Base-by-base conservation (phyloP, 2,797 vertebrate genomes). In the Pteronotus mesoamericanus region DNA sequence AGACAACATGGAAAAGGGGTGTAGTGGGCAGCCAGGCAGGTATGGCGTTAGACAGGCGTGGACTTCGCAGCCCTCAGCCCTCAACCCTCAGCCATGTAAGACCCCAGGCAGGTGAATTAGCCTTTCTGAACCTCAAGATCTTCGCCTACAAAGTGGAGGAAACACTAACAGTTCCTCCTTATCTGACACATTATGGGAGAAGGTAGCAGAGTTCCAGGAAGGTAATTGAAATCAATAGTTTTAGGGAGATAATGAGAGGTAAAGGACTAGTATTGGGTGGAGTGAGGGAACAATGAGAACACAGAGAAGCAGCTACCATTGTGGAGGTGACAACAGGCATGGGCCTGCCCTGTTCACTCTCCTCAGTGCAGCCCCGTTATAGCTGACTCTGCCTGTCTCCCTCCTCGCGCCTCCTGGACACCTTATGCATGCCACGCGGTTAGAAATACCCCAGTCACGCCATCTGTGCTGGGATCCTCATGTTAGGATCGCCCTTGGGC, bases 11-110 rank as follows among this genome's bases (percentile, higher is more conserved):
- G 29, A 21, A 75, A 57, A 14, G 61, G 80, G 39, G 39, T 24
- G 2, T 16, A n/a, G 11, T 19, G 46, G 37, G 44, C 24, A 66
- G 8, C 34, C 18, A 4, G 29, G 22, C 19, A 42, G 61, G 32
- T 34, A 5, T 12, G 34, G 55, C 4, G 0, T 80, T 34, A 29
- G 9, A 59, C 34, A 53, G 34, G 6, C 2, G 0, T 24, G 34
- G 78, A 61, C 34, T n/a, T 5, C 22, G 53, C 6, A 0, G n/a
- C 74, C 44, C 44, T 64, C 1, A 29, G 64, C 74, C 5, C 22
- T 53, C 6, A 0, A n/a, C 74, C 44, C 44, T 64, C 1, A 29
- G 64, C 74, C 42, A 10, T 9, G 19, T 15, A 61, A 46, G 59
- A 53, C 29, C 11, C 66, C 32, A 14, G 37, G 21, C 53, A 61